Conservation (phyloP, 2,797 vertebrate species). For the Hydrolagus colliei region DNA sequence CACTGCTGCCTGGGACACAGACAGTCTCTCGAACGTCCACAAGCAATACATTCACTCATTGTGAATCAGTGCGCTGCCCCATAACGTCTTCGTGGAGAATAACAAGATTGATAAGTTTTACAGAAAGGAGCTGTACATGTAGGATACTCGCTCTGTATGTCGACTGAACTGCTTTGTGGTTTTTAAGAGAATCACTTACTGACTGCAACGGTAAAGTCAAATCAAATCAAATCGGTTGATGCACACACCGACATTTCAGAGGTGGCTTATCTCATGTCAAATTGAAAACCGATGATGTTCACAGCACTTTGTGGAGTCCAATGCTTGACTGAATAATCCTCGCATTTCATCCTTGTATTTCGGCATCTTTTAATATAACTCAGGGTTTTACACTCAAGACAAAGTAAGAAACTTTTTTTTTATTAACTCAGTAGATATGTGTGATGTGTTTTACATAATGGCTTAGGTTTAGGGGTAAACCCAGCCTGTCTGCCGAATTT, state of each 20-base stretch:
- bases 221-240: not conserved
- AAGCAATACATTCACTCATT: not conserved
- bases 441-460: not conserved
- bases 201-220: not conserved
- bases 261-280: not conserved
- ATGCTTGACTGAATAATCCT: not conserved
- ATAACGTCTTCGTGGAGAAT: not conserved
- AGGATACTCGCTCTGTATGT: not conserved
- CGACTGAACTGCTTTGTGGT: not conserved
- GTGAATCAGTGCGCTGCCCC: not conserved
- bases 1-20: not conserved
- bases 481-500: not conserved
- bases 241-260: not conserved
- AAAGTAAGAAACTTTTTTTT: not conserved
- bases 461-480: not conserved
- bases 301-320: not conserved
- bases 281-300: not conserved
- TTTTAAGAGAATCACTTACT: not conserved
- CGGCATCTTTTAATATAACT: not conserved
- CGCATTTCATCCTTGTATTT: too few relatives aligned
- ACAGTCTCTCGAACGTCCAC: not conserved
- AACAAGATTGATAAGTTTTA: conserved; percentile 20
- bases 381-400: not conserved
- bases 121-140: not conserved
- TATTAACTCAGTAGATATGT: not conserved